Evolutionary conservation across 2,113 vertebrate species (phyloP).

Genomic region (Colaptes auratus): DNA sequence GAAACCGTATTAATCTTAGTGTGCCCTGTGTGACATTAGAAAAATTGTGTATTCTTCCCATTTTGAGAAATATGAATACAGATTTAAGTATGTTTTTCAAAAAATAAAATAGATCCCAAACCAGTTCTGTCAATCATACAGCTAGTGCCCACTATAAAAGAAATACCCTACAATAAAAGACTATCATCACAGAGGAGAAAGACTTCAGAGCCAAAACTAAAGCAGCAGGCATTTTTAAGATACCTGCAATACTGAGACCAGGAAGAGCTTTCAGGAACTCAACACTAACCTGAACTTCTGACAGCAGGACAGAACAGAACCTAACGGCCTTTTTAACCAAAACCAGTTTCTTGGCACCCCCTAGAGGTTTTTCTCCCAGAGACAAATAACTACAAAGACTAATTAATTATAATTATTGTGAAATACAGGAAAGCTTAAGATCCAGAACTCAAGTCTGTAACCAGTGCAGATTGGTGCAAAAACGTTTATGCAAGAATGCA

Average conservation of each 20-base stretch:
- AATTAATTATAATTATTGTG: background rate
- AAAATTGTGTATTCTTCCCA: background rate
- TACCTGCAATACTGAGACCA: background rate
- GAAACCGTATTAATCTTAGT: background rate
- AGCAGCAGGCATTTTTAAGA: background rate
- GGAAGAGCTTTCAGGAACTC: background rate
- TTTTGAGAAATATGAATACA: background rate
- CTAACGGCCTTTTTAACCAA: background rate
- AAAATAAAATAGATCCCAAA: background rate
- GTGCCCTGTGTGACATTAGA: background rate
- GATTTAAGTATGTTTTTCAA: background rate
- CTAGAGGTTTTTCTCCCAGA: conserved; percentile 50
- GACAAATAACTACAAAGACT: background rate
- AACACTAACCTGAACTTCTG: background rate
- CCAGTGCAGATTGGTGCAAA: background rate
- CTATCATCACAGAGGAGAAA: background rate
- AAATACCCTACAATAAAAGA: background rate
- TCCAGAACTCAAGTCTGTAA: background rate
- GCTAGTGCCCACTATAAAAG: background rate
- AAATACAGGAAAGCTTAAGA: background rate
- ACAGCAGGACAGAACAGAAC: background rate
- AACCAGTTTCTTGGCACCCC: conserved; percentile 57
- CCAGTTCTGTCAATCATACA: background rate
- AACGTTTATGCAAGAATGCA: background rate
- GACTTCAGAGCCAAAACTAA: background rate